phyloP scores from a whole-genome alignment of 2,113 vertebrate species.

The Spizaetus ornatus region DNA sequence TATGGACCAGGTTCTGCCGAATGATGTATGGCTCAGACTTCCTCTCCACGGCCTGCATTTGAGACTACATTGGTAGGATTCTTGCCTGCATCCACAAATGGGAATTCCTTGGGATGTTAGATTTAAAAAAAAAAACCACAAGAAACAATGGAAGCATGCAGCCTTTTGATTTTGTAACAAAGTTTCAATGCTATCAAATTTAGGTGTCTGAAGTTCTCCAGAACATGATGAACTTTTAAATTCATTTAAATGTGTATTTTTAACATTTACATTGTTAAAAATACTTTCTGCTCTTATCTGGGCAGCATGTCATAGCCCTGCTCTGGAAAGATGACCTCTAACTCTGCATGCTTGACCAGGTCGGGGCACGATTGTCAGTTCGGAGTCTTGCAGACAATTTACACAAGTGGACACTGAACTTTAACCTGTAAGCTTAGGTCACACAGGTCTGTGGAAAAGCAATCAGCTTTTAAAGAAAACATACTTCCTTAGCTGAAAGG shows the following conservation, averaged over 20 bases:
- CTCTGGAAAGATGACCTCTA: neutral
- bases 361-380: neutral
- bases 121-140: no score
- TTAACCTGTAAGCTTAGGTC: neutral
- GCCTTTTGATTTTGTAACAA: neutral
- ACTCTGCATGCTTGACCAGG: neutral
- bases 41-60: neutral
- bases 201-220: neutral
- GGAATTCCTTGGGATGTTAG: neutral
- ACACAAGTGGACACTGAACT: neutral
- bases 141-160: neutral
- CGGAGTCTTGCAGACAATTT: neutral
- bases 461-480: neutral
- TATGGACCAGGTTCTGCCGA: neutral
- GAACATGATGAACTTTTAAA: neutral
- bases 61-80: neutral
- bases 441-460: neutral
- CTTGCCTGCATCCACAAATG: neutral
- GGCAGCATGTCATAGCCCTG: neutral
- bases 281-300: neutral
- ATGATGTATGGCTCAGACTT: neutral
- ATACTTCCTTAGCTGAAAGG: neutral
- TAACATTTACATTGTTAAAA: neutral
- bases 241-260: neutral
- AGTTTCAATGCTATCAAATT: neutral